phyloP scores from a whole-genome alignment of 2,888 invertebrate species.

The Hydrotaea diabolus region DNA sequence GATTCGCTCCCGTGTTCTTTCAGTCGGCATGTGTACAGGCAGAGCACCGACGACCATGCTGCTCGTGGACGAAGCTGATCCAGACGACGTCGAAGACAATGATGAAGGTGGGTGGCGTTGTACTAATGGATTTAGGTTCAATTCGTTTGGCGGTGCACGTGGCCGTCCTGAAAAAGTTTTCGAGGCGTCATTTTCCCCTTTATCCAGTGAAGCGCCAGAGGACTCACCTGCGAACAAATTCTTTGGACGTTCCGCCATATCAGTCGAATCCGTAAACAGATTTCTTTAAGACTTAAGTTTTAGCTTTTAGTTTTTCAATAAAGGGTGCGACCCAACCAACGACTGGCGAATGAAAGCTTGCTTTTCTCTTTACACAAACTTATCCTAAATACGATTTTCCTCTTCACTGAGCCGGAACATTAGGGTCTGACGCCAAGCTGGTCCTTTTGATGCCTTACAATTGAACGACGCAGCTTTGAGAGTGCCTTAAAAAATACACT shows the following conservation, averaged over 20 bases:
- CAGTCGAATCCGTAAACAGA: neutral
- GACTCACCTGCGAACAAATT: slow-evolving; percentile 78
- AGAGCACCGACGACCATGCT: slow-evolving; percentile 57
- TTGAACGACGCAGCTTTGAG: too few species aligned
- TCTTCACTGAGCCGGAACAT: slow-evolving; percentile 56
- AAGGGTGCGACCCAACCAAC: slow-evolving; percentile 1
- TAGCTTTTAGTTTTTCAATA: neutral
- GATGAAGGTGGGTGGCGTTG: slow-evolving; percentile 77
- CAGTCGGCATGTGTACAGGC: slow-evolving; percentile 72
- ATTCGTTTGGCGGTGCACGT: slow-evolving; percentile 77
- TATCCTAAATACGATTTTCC: slow-evolving; percentile 22
- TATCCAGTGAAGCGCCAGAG: neutral
- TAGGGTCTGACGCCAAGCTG: slow-evolving; percentile 3
- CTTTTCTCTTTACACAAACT: neutral
- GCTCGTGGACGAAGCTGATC: slow-evolving; percentile 72
- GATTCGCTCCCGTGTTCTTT: slow-evolving; percentile 79
- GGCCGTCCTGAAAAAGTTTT: slow-evolving; percentile 74
- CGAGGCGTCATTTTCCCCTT: neutral
- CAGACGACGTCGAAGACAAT: slow-evolving; percentile 76
- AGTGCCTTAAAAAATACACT: too few species aligned
- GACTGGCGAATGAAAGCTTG: neutral
- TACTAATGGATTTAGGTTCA: slow-evolving; percentile 76
- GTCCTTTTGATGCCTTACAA: too few species aligned
- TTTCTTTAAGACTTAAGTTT: neutral
- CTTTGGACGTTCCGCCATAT: slow-evolving; percentile 80